Evolutionary conservation across 2,113 vertebrate genomes (phyloP), one percentile per base, ranked within the genome.

Genomic region (Periophthalmus modestus): DNA sequence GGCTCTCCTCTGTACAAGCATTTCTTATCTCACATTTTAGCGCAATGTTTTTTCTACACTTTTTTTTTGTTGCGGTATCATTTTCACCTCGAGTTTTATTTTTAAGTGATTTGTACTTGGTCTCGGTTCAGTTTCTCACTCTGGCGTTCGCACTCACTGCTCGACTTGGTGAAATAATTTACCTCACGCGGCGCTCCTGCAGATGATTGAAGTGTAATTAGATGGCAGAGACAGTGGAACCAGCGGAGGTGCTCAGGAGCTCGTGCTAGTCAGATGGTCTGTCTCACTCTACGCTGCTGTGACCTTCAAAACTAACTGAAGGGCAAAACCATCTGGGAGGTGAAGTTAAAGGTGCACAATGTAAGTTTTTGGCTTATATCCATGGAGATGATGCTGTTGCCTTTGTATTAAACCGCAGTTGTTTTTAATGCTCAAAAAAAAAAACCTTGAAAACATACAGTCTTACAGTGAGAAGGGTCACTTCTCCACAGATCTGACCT

Each of bases 151-250:
- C 61, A 55, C 86, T 82, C 78, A 19, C 78, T 52, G 78, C 85
- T 85, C 83, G 80, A 89, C 92, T 85, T 85, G 63, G 78, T 36
- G 73, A 92, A 91, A 92, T 92, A 87, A 93, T 93, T 93, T 93
- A 93, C 92, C 91, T 74, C 92, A 92, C 82, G 87, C 91, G 61
- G 92, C 2, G 92, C 81, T 86, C 86, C 78, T 23, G 83, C 36
- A 69, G 85, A 93, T 93, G 92, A 93, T 92, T 93, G 92, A 93
- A 92, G 91, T 87, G 82, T 92, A 93, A 93, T 93, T 93, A 93
- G 92, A 93, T 77, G 79, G 88, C 85, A 55, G 84, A 91, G 90
- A 90, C 90, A 85, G 86, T 68, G 89, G 84, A 86, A 90, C 89
- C 87, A 83, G 77, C 74, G 46, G 87, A 85, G 89, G 84, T 87